A percentile compares a stretch with the other conserved stretches of the same genome.
phyloP scores from a whole-genome alignment of 2,797 vertebrate genomes.

The Xenops minutus region DNA sequence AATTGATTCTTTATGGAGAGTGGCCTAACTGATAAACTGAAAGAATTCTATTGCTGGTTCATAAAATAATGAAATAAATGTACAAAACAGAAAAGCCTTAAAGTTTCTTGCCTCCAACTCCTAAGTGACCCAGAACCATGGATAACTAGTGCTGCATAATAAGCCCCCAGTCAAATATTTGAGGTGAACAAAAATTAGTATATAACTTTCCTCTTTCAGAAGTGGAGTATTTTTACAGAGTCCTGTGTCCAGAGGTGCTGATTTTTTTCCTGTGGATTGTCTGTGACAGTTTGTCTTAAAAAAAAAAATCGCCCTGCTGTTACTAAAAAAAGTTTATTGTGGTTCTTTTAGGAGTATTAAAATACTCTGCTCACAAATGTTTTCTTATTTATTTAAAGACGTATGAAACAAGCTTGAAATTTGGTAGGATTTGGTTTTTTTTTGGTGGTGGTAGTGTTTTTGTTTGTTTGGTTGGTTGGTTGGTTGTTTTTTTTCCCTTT shows the following conservation, averaged over 20 bases:
- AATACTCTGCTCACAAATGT: not conserved
- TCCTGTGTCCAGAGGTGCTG: not conserved
- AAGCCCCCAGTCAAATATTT: not conserved
- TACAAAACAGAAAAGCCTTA: not conserved
- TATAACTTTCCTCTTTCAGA: not conserved
- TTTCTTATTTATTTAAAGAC: not conserved
- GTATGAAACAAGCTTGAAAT: not conserved
- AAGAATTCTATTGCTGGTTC: not conserved
- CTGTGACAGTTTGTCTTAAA: not conserved
- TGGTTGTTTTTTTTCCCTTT: not conserved
- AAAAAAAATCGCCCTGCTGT: rapidly evolving
- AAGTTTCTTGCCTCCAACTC: not conserved
- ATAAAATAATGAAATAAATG: not conserved
- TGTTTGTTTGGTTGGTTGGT: not conserved
- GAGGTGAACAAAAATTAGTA: not conserved
- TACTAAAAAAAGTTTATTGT: not conserved
- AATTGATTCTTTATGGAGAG: not conserved
- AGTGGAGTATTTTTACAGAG: not conserved
- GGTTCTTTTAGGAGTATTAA: not conserved
- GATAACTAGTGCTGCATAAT: not conserved
- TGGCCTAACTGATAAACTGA: not conserved
- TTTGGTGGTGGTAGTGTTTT: too few relatives aligned
- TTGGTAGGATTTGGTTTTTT: rapidly evolving
- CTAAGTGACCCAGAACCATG: not conserved
- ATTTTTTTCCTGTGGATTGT: not conserved